Conservation (phyloP, 2,113 vertebrate genomes). For the Nothoprocta perdicaria region DNA sequence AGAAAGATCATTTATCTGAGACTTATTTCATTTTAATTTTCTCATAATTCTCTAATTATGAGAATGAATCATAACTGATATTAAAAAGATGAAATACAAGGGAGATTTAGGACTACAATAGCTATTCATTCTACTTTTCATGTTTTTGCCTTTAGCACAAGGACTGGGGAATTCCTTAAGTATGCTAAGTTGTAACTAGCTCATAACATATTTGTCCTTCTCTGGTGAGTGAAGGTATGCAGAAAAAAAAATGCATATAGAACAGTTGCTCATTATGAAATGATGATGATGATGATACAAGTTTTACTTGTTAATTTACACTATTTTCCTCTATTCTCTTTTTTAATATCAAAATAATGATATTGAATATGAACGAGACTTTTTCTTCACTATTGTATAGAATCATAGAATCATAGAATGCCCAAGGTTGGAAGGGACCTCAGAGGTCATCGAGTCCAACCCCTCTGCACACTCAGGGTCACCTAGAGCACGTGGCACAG, state of each 20-base stretch:
- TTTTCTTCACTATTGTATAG: neutral
- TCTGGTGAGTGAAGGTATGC: neutral
- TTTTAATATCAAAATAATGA: neutral
- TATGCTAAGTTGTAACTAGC: neutral
- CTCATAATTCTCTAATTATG: neutral
- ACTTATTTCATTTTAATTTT: neutral
- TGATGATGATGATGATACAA: neutral
- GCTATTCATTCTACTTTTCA: neutral
- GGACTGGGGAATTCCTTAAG: neutral
- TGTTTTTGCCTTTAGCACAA: neutral
- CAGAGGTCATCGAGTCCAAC: too few relatives aligned
- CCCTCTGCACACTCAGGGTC: too few relatives aligned
- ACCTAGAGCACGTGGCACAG: too few relatives aligned
- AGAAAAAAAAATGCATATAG: neutral
- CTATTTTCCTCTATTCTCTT: neutral
- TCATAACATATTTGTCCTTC: neutral
- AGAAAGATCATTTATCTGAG: neutral
- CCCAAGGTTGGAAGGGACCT: too few relatives aligned
- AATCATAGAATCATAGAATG: too few relatives aligned
- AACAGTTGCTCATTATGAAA: neutral
- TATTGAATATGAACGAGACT: neutral
- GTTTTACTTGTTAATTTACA: neutral
- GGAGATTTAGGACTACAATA: neutral
- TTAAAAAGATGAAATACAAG: neutral
- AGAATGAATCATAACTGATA: neutral